phyloP scores from a whole-genome alignment of 1,140 invertebrate genomes.

The Pseudachorutes palmiensis region DNA sequence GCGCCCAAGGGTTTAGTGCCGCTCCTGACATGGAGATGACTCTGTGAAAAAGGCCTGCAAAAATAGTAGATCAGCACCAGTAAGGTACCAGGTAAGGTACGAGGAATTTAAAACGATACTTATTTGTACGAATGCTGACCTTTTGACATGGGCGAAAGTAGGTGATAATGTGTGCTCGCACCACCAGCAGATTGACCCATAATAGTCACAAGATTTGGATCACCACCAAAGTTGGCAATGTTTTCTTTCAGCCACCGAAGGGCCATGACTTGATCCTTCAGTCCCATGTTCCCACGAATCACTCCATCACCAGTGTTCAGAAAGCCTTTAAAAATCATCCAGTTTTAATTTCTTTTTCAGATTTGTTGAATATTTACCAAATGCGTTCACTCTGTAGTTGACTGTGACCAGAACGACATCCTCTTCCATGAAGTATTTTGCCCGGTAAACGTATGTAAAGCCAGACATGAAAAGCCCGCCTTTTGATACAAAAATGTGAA shows the following conservation, averaged over 20 bases:
- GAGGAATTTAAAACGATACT: no score
- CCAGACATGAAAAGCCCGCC: slow-evolving; percentile 44
- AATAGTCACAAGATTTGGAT: slow-evolving; percentile 47
- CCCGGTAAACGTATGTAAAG: slow-evolving; percentile 39
- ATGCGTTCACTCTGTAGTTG: slow-evolving; percentile 50
- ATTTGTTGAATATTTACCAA: no score
- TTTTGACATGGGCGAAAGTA: slow-evolving; percentile 47
- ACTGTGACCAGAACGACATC: slow-evolving; percentile 51
- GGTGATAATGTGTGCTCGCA: slow-evolving; percentile 53
- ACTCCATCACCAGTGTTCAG: slow-evolving; percentile 30
- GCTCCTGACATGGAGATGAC: slow-evolving; percentile 24
- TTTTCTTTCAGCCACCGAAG: slow-evolving; percentile 18
- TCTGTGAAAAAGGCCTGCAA: slow-evolving; percentile 25
- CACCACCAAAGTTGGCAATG: slow-evolving; percentile 39
- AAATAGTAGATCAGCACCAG: background rate
- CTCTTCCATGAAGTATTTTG: slow-evolving; percentile 42
- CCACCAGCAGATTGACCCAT: slow-evolving; percentile 50
- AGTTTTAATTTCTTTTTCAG: slow-evolving; percentile 6
- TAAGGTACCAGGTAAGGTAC: background rate
- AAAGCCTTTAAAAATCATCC: slow-evolving; percentile 16
- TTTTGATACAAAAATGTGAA: background rate
- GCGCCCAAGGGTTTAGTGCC: slow-evolving; percentile 25
- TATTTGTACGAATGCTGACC: slow-evolving; percentile 17
- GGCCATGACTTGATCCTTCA: slow-evolving; percentile 14
- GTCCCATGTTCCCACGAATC: background rate